phyloP scores from a whole-genome alignment of 2,888 invertebrate species.

The Scrobipalpa atriplicella region DNA sequence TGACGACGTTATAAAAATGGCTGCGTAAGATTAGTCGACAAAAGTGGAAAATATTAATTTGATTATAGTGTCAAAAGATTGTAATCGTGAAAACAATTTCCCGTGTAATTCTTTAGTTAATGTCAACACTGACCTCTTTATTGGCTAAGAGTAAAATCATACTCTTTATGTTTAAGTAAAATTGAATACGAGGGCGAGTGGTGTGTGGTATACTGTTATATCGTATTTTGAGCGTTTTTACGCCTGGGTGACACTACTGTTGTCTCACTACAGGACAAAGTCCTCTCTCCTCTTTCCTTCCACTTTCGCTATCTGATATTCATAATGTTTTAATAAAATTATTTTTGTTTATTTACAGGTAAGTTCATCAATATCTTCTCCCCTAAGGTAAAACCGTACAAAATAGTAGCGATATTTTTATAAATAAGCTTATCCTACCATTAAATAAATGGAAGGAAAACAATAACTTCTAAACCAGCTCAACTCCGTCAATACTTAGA shows the following conservation, averaged over 20 bases:
- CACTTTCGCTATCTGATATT: background rate
- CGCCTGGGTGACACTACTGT: no score
- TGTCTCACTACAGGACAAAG: no score
- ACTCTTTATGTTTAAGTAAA: no score
- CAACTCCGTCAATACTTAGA: background rate
- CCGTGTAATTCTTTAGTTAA: slow-evolving; percentile 13
- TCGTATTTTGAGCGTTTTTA: no score
- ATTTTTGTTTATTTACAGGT: slow-evolving; percentile 15
- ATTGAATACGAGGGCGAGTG: no score
- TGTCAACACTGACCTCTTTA: slow-evolving; percentile 2
- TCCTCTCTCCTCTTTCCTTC: no score
- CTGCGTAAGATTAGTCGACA: slow-evolving; percentile 14
- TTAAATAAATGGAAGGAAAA: background rate
- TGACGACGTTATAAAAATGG: slow-evolving; percentile 1
- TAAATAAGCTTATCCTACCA: no score
- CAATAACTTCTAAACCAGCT: background rate
- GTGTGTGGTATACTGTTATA: no score
- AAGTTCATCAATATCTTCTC: background rate
- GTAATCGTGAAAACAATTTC: slow-evolving; percentile 16
- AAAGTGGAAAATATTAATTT: slow-evolving; percentile 5
- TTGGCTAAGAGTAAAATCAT: no score
- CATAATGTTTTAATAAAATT: background rate
- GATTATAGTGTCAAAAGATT: slow-evolving; percentile 11
- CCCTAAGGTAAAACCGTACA: background rate
- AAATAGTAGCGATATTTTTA: background rate